phyloP scores from a whole-genome alignment of 2,113 vertebrate genomes.

The Merops nubicus region DNA sequence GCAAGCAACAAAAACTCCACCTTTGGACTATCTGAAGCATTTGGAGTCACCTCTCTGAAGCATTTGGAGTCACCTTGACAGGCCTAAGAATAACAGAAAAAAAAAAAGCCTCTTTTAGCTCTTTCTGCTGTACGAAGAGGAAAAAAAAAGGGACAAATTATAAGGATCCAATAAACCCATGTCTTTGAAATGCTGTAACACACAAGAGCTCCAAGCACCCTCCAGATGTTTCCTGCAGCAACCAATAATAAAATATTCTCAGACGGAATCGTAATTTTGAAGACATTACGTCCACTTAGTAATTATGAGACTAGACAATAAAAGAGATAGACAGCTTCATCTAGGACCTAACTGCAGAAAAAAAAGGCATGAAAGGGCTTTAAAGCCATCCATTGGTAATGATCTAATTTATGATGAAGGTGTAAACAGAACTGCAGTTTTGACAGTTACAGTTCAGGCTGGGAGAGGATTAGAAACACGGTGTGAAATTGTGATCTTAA shows the following conservation, averaged over 20 bases:
- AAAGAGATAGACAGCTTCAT: background rate
- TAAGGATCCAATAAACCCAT: background rate
- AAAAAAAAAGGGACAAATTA: constrained; percentile 1
- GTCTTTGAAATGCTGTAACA: background rate
- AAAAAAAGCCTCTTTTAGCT: background rate
- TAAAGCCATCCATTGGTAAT: background rate
- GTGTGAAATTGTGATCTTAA: background rate
- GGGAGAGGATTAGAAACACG: background rate
- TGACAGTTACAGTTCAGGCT: background rate
- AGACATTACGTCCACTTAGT: background rate
- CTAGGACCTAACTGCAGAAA: background rate
- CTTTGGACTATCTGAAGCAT: background rate
- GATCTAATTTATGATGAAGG: background rate
- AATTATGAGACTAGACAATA: constrained; percentile 7
- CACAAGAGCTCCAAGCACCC: background rate
- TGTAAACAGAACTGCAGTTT: background rate
- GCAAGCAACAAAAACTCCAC: background rate
- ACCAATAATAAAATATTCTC: constrained; percentile 2
- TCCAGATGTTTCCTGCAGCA: constrained; percentile 29
- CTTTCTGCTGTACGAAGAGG: background rate
- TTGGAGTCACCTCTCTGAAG: too few species aligned
- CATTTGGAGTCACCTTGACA: background rate
- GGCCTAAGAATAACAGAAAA: background rate
- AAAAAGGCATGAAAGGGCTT: background rate
- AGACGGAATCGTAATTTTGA: background rate